phyloP scores from a whole-genome alignment of 2,797 vertebrate species.

The Phoebastria nigripes region DNA sequence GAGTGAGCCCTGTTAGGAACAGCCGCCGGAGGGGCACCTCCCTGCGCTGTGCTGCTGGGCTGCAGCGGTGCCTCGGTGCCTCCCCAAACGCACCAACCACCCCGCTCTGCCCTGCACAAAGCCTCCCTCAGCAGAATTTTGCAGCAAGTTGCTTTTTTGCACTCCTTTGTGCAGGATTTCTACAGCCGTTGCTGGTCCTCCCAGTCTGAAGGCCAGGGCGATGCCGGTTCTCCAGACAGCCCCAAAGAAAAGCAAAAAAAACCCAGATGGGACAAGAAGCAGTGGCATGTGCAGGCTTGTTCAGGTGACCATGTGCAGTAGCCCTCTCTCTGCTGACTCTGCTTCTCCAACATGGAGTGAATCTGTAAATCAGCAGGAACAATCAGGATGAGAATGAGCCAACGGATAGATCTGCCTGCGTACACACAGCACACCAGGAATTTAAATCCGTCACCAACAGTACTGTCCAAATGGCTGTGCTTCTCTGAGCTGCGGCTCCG shows the following conservation, averaged over 20 bases:
- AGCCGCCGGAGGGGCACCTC: fast-evolving
- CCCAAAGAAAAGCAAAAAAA: neutral
- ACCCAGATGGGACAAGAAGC: fast-evolving
- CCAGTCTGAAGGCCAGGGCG: neutral
- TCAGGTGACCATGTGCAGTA: neutral
- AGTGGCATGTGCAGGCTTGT: neutral
- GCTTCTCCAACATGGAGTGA: neutral
- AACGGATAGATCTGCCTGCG: neutral
- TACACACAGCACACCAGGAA: neutral
- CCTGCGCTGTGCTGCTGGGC: fast-evolving
- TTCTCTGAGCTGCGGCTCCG: fast-evolving
- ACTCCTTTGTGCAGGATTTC: neutral
- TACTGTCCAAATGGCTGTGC: neutral
- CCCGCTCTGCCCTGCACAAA: neutral
- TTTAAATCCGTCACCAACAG: fast-evolving
- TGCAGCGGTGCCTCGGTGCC: neutral
- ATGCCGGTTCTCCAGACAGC: neutral
- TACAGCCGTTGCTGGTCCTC: neutral
- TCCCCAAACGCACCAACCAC: neutral
- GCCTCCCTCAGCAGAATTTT: neutral
- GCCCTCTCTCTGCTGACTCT: neutral
- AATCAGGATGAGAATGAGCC: neutral
- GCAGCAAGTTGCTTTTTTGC: neutral
- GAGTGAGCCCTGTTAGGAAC: neutral
- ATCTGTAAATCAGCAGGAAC: neutral